phyloP scores from a whole-genome alignment of 2,113 vertebrate genomes.

The Sebastes fasciatus region DNA sequence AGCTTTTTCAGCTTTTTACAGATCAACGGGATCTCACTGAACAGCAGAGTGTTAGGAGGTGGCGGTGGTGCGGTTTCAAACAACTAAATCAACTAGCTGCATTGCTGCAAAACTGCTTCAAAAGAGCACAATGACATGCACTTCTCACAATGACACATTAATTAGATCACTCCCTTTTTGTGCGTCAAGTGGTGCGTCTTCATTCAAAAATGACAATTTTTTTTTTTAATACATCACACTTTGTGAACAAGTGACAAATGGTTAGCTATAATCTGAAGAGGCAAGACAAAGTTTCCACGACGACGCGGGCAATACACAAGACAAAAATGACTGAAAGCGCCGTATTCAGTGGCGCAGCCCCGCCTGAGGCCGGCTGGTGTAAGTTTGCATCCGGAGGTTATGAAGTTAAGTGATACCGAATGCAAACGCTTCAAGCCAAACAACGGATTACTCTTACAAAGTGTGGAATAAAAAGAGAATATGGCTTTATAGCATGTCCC shows the following conservation, averaged over 20 bases:
- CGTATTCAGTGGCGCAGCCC: constrained; percentile 35
- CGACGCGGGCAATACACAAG: constrained; percentile 14
- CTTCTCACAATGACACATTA: constrained; percentile 51
- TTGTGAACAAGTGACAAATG: constrained; percentile 54
- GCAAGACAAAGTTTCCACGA: constrained; percentile 51
- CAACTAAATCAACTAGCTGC: constrained; percentile 42
- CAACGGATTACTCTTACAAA: constrained; percentile 51
- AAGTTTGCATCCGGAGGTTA: constrained; percentile 48
- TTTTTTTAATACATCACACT: constrained; percentile 42
- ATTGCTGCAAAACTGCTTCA: neutral
- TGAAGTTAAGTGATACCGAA: constrained; percentile 7
- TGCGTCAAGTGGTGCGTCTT: constrained; percentile 30
- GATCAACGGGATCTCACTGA: constrained; percentile 34
- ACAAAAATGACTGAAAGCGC: constrained; percentile 32
- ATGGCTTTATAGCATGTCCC: constrained; percentile 82
- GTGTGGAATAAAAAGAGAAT: constrained; percentile 78
- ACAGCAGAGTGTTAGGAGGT: constrained; percentile 18
- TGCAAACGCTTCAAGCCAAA: constrained; percentile 56
- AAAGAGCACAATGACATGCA: constrained; percentile 50
- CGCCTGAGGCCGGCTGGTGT: constrained; percentile 38
- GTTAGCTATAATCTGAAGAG: constrained; percentile 62
- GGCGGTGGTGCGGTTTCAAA: constrained; percentile 37
- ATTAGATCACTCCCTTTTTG: constrained; percentile 48
- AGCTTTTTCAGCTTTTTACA: constrained; percentile 40
- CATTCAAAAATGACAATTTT: constrained; percentile 49